Conservation (phyloP, 1,140 invertebrate genomes). For the Bombus breviceps region DNA sequence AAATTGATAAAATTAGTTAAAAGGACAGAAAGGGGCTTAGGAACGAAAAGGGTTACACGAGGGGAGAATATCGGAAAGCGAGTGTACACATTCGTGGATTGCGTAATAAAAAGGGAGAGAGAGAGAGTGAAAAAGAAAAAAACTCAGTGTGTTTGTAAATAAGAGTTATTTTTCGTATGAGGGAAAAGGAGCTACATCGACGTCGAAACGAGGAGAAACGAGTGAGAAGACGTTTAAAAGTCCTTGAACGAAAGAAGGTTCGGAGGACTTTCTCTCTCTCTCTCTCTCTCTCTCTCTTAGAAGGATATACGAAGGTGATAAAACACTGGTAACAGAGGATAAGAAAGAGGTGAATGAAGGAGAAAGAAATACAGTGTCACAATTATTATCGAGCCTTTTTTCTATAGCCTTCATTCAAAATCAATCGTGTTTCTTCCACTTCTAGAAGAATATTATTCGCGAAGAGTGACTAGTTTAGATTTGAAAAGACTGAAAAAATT, state of each 20-base stretch:
- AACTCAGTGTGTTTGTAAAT: slow-evolving; percentile 62
- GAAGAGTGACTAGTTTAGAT: slow-evolving; percentile 46
- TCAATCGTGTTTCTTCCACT: slow-evolving; percentile 53
- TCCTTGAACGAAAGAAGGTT: slow-evolving; percentile 57
- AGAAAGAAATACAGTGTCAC: slow-evolving; percentile 32
- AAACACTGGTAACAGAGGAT: slow-evolving; percentile 1
- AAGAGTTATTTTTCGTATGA: slow-evolving; percentile 71
- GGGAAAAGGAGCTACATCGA: slow-evolving; percentile 47
- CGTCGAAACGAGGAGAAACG: slow-evolving; percentile 49
- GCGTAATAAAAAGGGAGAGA: slow-evolving; percentile 41
- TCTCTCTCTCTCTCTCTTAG: slow-evolving; percentile 39
- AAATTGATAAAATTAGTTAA: not conserved
- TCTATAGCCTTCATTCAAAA: slow-evolving; percentile 48
- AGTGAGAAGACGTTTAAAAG: slow-evolving; percentile 51
- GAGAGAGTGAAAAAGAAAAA: slow-evolving; percentile 47
- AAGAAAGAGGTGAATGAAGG: slow-evolving; percentile 21
- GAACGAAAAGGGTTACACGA: not conserved
- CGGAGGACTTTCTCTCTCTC: slow-evolving; percentile 49
- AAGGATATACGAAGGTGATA: slow-evolving; percentile 20
- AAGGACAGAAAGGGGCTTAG: not conserved
- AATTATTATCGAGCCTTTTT: slow-evolving; percentile 44
- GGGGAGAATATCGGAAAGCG: not conserved
- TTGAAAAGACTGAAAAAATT: slow-evolving; percentile 16
- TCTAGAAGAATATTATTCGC: slow-evolving; percentile 24
- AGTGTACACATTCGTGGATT: slow-evolving; percentile 24